phyloP scores from a whole-genome alignment of 2,888 invertebrate species.

The Nemurella pictetii region DNA sequence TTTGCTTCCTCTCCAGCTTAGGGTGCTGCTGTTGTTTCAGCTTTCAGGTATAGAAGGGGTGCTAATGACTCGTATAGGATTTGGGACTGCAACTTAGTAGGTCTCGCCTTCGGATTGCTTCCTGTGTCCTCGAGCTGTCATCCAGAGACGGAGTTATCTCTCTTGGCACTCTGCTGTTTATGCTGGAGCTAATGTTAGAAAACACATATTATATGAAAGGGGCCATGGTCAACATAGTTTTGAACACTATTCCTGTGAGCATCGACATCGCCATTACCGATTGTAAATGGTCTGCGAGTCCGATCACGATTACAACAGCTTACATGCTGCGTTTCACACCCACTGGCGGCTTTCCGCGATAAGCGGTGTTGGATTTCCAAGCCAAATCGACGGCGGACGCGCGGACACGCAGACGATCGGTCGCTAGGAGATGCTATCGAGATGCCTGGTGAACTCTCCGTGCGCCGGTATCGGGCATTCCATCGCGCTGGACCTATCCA shows the following conservation, averaged over 20 bases:
- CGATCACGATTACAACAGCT: conserved; percentile 2
- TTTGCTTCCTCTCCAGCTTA: neutral
- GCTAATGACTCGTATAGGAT: neutral
- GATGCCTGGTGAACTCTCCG: neutral
- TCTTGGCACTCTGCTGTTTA: neutral
- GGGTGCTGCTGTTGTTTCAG: neutral
- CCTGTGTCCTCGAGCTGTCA: conserved; percentile 15
- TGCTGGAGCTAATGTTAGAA: neutral
- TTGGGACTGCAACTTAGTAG: neutral
- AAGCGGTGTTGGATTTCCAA: neutral
- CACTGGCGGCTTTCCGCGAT: neutral
- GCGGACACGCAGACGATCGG: neutral
- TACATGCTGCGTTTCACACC: neutral
- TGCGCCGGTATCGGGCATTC: neutral
- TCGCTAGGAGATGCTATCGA: neutral
- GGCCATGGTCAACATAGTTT: neutral
- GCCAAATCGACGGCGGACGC: neutral
- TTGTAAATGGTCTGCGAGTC: neutral
- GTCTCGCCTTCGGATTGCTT: neutral
- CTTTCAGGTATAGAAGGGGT: neutral
- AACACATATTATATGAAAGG: too few species aligned
- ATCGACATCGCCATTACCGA: neutral
- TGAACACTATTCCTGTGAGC: neutral
- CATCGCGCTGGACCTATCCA: neutral
- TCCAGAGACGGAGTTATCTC: neutral